Evolutionary conservation across 2,113 vertebrate species (phyloP), one percentile per base, ranked within the genome.

Genomic region (Holacanthus passer): DNA sequence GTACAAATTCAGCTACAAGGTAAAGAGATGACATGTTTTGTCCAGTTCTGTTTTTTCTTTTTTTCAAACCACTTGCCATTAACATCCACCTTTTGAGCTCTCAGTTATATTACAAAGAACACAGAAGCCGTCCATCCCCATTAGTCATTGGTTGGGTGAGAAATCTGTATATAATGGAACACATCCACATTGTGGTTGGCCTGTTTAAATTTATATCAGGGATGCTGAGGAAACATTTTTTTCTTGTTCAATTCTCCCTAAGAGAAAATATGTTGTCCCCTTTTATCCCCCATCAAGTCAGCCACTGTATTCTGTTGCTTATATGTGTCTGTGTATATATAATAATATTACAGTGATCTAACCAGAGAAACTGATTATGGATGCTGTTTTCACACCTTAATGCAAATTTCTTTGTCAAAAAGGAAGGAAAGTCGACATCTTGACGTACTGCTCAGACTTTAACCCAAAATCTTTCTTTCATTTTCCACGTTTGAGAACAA

Each of bases 41-140:
- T 77, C 55, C 29, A 29, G 22, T 27, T 71, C 63, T 3, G 55
- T 58, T 72, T 87, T 86, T 65, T 75, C 4, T 72, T 72, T 87
- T 86, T 65, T 75, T 4, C 70, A 81, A 83, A 83, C 87, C 73
- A 73, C 69, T 66, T 35, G 43, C 67, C 64, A 48, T 81, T 69
- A 77, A 86, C 29, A 41, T 83, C 56, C 31, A 8, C 56, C 68
- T 56, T 69, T 55, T 74, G 31, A 82, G 31, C 73, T 83, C 45
- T 50, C 63, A 59, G 52, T 75, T 64, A 31, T 48, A 70, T 53
- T 53, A 77, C 50, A 55, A 27, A 75, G 12, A 84, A 73, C 50
- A 55, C 32, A 75, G 12, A 84, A 73, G 69, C 90, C 88, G 89
- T 92, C 91, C 90, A 81, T 58, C 72, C 73, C 48, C 77, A 48